Evolutionary conservation across 2,888 invertebrate genomes (phyloP).

Genomic region (Catocala fraxini): DNA sequence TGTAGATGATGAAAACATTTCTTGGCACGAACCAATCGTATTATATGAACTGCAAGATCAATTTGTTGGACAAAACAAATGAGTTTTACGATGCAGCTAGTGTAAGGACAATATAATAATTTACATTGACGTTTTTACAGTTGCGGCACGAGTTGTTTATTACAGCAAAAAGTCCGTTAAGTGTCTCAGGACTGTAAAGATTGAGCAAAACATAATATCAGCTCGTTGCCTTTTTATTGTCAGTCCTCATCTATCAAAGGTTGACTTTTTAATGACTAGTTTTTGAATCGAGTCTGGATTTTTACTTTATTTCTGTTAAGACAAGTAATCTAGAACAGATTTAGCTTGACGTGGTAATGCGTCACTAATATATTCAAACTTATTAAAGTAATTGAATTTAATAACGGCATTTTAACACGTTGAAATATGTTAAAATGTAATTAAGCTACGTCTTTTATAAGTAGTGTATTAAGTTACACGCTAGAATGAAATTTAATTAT

Average conservation of each 20-base stretch:
- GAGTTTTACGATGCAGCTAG: constrained; percentile 38
- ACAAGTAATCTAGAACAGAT: too few relatives aligned
- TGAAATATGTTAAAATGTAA: constrained; percentile 7
- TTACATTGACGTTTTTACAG: constrained; percentile 59
- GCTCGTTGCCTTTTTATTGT: constrained; percentile 49
- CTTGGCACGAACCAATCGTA: constrained; percentile 4
- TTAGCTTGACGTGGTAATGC: background rate
- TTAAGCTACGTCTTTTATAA: background rate
- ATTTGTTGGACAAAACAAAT: constrained; percentile 49
- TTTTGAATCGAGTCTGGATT: constrained; percentile 36
- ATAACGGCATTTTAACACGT: constrained; percentile 3
- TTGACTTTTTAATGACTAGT: constrained; percentile 42
- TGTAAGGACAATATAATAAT: constrained; percentile 45
- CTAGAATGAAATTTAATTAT: background rate
- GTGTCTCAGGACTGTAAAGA: constrained; percentile 52
- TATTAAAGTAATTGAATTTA: too few relatives aligned
- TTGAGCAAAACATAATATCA: constrained; percentile 52
- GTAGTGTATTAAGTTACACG: background rate
- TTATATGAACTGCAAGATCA: constrained; percentile 19
- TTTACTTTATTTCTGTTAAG: background rate
- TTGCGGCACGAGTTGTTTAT: constrained; percentile 58
- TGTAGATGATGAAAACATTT: constrained; percentile 1
- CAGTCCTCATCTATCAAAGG: constrained; percentile 57
- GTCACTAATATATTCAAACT: background rate
- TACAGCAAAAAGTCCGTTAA: constrained; percentile 60